Percentiles rank a stretch among this genome's conserved stretches.
Conservation (phyloP, 2,113 vertebrate species). For the Ochotona curzoniae region DNA sequence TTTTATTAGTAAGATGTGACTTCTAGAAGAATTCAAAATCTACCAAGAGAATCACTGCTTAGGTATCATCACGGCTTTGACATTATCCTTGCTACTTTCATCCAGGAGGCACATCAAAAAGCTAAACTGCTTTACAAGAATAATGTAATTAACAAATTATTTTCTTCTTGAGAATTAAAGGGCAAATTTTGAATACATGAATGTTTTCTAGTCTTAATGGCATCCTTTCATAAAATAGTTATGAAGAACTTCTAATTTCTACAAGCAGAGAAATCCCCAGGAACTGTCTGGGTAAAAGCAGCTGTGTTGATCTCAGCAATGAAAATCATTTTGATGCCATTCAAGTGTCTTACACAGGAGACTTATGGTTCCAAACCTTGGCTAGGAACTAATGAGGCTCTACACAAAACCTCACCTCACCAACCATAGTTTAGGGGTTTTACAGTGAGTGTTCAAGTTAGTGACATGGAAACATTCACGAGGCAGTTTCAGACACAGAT, state of each 20-base stretch:
- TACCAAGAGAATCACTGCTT: constrained; percentile 29
- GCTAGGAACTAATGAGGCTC: background rate
- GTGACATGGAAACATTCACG: background rate
- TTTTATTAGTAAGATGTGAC: constrained; percentile 55
- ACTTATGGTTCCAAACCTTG: constrained; percentile 1
- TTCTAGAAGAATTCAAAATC: constrained; percentile 52
- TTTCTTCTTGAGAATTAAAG: constrained; percentile 44
- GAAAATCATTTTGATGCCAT: constrained; percentile 32
- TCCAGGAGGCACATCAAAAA: constrained; percentile 41
- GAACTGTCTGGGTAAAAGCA: constrained; percentile 33
- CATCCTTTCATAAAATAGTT: constrained; percentile 44
- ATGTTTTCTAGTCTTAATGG: background rate
- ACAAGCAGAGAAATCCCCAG: constrained; percentile 47
- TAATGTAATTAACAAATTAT: constrained; percentile 18
- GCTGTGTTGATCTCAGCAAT: background rate
- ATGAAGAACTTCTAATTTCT: constrained; percentile 35
- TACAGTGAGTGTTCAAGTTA: background rate
- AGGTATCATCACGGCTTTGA: constrained; percentile 49
- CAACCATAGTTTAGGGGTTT: background rate
- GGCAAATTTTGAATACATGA: background rate
- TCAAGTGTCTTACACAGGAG: background rate
- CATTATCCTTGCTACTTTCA: constrained; percentile 52
- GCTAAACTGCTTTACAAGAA: background rate
- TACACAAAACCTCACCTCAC: background rate
- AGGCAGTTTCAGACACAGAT: constrained; percentile 32